These are phyloP conservation scores for Penaeus vannamei DNA, from an alignment of 1,140 invertebrate genomes.

Conservation along the genomic window DNA sequence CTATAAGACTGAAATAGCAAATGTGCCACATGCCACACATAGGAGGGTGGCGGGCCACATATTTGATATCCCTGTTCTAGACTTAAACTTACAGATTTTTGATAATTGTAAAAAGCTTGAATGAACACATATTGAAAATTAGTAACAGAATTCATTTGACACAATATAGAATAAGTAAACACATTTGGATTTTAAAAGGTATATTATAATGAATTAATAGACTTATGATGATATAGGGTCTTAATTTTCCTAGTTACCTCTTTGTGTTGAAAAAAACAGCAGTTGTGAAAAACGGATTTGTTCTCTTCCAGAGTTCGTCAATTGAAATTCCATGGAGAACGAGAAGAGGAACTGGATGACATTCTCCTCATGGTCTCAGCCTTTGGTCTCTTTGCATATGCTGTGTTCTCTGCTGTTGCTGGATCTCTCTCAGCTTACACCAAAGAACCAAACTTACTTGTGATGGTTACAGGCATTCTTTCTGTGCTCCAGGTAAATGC, in stretches of 20 bases:
- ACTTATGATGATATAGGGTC: no score
- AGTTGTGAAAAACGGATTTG: background rate
- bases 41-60: no score
- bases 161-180: no score
- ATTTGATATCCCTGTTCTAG: no score
- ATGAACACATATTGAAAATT: no score
- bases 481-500: slow-evolving; percentile 83
- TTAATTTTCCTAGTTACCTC: background rate
- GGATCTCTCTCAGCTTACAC: slow-evolving; percentile 86
- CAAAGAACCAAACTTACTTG: slow-evolving; percentile 87
- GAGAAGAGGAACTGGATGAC: slow-evolving; percentile 87
- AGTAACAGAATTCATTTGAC: no score
- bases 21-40: no score
- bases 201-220: no score
- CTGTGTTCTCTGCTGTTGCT: slow-evolving; percentile 93
- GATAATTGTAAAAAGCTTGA: no score
- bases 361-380: slow-evolving; percentile 88
- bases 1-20: no score
- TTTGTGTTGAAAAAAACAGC: background rate
- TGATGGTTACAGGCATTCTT: slow-evolving; percentile 90
- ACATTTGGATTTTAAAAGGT: no score
- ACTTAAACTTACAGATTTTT: no score
- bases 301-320: slow-evolving; percentile 82
- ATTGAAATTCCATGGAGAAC: slow-evolving; percentile 89
- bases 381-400: slow-evolving; percentile 92